Conservation (phyloP, 2,113 vertebrate species). For the Mystacornis crossleyi region DNA sequence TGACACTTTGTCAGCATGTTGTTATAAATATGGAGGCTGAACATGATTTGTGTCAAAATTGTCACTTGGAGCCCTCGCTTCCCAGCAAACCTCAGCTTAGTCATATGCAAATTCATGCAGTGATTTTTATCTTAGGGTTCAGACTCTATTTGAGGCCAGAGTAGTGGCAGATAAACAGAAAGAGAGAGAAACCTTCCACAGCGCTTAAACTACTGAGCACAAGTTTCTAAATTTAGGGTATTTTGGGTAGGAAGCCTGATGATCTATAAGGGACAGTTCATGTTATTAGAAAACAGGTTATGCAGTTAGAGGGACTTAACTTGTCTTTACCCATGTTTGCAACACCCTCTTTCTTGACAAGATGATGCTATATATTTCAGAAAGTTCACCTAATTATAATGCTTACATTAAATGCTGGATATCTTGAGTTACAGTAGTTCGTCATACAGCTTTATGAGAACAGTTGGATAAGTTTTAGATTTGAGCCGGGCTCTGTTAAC, state of each 20-base stretch:
- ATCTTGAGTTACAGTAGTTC: not conserved
- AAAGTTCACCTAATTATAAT: not conserved
- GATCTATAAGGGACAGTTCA: not conserved
- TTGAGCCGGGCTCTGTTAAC: not conserved
- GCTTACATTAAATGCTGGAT: not conserved
- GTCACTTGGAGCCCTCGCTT: not conserved
- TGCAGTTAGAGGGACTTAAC: not conserved
- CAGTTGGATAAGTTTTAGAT: not conserved
- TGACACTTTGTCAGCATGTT: not conserved
- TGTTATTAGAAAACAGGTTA: not conserved
- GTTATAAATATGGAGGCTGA: not conserved
- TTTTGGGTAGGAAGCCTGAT: not conserved
- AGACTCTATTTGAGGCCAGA: not conserved
- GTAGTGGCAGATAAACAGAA: not conserved
- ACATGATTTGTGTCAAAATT: not conserved
- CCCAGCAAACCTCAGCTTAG: not conserved
- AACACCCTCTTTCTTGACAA: not conserved
- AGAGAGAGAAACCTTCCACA: not conserved
- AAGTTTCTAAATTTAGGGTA: not conserved
- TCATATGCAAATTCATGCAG: not conserved
- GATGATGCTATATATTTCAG: not conserved
- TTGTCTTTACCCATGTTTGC: not conserved
- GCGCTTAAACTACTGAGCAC: not conserved
- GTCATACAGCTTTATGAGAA: not conserved
- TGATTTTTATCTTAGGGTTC: not conserved